Percentiles rank a stretch among this genome's conserved stretches.
Evolutionary conservation across 1,140 invertebrate genomes (phyloP).

Genomic region (Pogonomyrmex barbatus): DNA sequence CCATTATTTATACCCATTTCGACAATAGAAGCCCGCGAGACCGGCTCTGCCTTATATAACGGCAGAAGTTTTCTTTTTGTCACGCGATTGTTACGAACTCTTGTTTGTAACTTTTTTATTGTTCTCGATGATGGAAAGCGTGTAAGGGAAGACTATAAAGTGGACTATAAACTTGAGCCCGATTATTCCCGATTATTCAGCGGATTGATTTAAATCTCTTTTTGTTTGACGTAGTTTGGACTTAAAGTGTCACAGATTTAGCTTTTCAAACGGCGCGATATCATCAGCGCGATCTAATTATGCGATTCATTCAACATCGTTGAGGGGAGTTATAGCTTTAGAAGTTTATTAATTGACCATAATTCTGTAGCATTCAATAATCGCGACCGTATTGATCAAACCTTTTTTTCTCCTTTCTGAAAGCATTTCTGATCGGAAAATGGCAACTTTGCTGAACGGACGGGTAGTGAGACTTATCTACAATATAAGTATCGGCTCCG

Average conservation of each 20-base stretch:
- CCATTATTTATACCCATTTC: constrained; percentile 24
- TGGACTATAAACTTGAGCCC: neutral
- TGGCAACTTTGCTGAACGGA: neutral
- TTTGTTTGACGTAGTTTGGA: neutral
- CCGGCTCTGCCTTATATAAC: neutral
- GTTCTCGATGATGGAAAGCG: neutral
- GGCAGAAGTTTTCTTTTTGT: neutral
- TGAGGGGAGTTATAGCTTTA: neutral
- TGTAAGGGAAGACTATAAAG: neutral
- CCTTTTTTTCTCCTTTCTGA: neutral
- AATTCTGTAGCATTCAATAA: constrained; percentile 13
- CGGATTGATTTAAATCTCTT: neutral
- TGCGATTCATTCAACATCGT: neutral
- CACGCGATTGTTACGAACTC: neutral
- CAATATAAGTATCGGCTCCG: neutral
- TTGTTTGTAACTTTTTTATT: constrained; percentile 32
- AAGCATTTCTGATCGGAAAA: neutral
- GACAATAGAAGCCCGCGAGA: neutral
- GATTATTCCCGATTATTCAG: constrained; percentile 3
- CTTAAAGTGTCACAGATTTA: neutral
- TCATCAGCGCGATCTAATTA: neutral
- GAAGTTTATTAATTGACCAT: constrained; percentile 6
- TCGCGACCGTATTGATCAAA: constrained; percentile 30
- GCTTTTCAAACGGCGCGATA: neutral
- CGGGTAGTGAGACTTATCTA: neutral